Evolutionary conservation across 2,113 vertebrate species (phyloP).

Genomic region (Prolemur simus): DNA sequence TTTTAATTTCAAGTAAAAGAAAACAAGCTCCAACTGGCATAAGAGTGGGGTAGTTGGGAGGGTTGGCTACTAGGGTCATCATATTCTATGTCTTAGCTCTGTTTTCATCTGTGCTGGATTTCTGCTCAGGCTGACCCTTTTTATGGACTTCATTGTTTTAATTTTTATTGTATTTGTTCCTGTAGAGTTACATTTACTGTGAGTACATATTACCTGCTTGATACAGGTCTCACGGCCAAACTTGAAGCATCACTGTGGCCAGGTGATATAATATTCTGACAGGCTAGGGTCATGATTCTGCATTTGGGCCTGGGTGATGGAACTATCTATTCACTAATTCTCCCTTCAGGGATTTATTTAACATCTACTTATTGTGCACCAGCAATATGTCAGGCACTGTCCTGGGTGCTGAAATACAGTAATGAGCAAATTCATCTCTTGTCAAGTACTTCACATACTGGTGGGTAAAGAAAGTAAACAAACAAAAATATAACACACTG

Average conservation of each 20-base stretch:
- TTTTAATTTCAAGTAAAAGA: not conserved
- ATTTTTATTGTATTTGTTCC: not conserved
- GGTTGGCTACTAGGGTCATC: not conserved
- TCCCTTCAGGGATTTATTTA: not conserved
- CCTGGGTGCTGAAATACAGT: slow-evolving; percentile 47
- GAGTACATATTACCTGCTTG: not conserved
- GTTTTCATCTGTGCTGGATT: not conserved
- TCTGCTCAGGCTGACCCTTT: not conserved
- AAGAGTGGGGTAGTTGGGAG: not conserved
- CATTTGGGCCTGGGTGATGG: not conserved
- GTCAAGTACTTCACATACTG: not conserved
- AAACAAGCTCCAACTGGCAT: not conserved
- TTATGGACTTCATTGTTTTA: not conserved
- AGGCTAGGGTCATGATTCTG: not conserved
- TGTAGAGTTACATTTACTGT: not conserved
- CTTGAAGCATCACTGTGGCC: not conserved
- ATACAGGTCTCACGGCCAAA: not conserved
- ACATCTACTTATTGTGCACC: not conserved
- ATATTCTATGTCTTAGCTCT: not conserved
- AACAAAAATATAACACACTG: not conserved
- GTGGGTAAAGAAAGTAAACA: not conserved
- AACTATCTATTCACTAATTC: not conserved
- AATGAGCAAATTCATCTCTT: not conserved
- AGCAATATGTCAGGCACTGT: not conserved
- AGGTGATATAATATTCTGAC: not conserved